Evolutionary conservation across 2,113 vertebrate species (phyloP).

Genomic region (Euleptes europaea): DNA sequence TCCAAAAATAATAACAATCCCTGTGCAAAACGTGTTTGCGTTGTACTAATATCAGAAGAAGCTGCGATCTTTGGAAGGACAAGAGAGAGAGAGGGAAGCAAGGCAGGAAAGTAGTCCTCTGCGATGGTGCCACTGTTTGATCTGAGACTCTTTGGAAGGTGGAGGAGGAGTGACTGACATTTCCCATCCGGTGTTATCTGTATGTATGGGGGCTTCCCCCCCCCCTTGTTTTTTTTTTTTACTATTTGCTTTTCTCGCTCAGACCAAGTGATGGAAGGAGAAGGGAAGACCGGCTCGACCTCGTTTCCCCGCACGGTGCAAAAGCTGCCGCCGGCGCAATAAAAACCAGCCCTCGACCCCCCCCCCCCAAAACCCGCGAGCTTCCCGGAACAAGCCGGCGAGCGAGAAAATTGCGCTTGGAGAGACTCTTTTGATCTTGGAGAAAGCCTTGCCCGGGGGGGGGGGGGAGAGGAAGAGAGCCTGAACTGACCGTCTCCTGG

Average conservation of each 20-base stretch:
- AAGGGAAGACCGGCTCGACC: constrained; percentile 78
- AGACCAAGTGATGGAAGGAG: constrained; percentile 76
- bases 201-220: constrained; percentile 78
- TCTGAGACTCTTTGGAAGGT: constrained; percentile 88
- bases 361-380: constrained; percentile 67
- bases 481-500: constrained; percentile 78
- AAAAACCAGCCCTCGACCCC: constrained; percentile 32
- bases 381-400: constrained; percentile 62
- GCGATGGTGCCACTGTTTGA: constrained; percentile 86
- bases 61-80: constrained; percentile 71
- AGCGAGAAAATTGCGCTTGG: constrained; percentile 82
- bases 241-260: constrained; percentile 80
- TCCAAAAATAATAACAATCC: constrained; percentile 61
- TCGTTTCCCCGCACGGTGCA: constrained; percentile 80
- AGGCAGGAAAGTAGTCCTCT: constrained; percentile 81
- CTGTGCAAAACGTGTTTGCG: constrained; percentile 77
- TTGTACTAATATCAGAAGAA: constrained; percentile 81
- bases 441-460: constrained; percentile 66
- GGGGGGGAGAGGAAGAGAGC: constrained; percentile 52
- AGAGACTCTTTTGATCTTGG: constrained; percentile 81
- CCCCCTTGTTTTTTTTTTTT: constrained; percentile 73
- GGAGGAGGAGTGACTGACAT: constrained; percentile 92
- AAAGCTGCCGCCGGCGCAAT: constrained; percentile 74
- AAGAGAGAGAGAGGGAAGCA: constrained; percentile 60
- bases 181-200: constrained; percentile 86